Evolutionary conservation across 2,888 invertebrate species (phyloP).

Genomic region (Lysandra bellargus): DNA sequence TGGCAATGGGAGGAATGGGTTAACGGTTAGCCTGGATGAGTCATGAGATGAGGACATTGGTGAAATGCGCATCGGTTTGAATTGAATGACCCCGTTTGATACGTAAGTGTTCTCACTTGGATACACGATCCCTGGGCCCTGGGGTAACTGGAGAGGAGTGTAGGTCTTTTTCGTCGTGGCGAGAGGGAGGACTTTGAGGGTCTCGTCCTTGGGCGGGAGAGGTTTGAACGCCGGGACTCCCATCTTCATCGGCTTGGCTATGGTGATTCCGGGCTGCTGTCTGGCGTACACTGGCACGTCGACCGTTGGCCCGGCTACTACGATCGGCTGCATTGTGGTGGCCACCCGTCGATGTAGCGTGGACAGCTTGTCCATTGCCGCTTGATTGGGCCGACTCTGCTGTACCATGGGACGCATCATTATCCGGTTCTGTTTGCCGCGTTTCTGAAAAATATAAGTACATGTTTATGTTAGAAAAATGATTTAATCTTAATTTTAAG

Average conservation of each 20-base stretch:
- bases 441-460: slow-evolving; percentile 62
- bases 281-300: slow-evolving; percentile 50
- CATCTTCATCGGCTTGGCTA: slow-evolving; percentile 79
- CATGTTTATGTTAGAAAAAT: not conserved
- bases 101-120: slow-evolving; percentile 71
- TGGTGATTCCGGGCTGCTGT: slow-evolving; percentile 58
- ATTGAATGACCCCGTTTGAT: slow-evolving; percentile 68
- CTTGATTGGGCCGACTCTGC: slow-evolving; percentile 58
- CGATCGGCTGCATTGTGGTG: slow-evolving; percentile 66
- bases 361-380: slow-evolving; percentile 66
- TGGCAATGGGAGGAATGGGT: slow-evolving; percentile 76
- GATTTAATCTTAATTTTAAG: too few species aligned
- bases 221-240: slow-evolving; percentile 90
- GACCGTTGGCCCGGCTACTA: slow-evolving; percentile 58
- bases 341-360: slow-evolving; percentile 59
- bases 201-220: slow-evolving; percentile 83
- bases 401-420: slow-evolving; percentile 69
- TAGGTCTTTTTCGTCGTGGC: slow-evolving; percentile 58
- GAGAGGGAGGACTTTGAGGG: slow-evolving; percentile 77
- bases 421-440: slow-evolving; percentile 74
- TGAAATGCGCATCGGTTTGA: slow-evolving; percentile 59
- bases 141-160: slow-evolving; percentile 63
- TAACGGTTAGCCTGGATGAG: slow-evolving; percentile 67
- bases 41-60: slow-evolving; percentile 47
- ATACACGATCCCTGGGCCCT: slow-evolving; percentile 63